Base-by-base conservation (phyloP, 1,140 invertebrate genomes). In the Platyscapa corneri region DNA sequence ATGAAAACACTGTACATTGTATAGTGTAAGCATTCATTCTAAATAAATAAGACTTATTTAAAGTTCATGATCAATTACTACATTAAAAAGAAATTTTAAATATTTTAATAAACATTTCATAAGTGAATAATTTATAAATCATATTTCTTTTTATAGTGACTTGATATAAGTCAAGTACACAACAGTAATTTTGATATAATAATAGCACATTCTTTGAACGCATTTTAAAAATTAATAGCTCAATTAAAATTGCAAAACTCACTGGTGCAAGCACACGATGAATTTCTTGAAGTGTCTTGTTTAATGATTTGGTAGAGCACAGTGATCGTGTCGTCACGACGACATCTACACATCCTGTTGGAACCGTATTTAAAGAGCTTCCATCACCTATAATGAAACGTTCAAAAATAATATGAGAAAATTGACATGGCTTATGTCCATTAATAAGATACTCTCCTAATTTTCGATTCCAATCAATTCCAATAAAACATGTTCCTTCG, bases 291-390 rank as follows among this genome's bases (percentile, higher is more conserved):
- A 92, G 84, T 0, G 91, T 90, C 23, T 89, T 86, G 10, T 39
- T 34, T 12, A 90, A n/a, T 18, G 91, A 92, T 74, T 83, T 87
- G 0, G 89, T 89, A 0, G 90, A 91, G 87, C 92, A 93, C 37
- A 93, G 85, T 16, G 92, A 90, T 85, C 92, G 91, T 16, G 89
- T 91, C 3, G 91, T 91, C 20, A 92, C 90, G 42, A 93, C 92
- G 2, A 87, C 89, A 49, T 93, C 91, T 0, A 92, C 88, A 23
- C 39, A 89, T 84, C 86, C 86, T 7, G 88, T 88, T 5, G 90
- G 87, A 56, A 93, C 87, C 16, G 64, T 76, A 79, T 89, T 89
- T 82, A 93, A 78, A 0, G 83, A 89, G 53, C 88, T 92, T 18
- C 92, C 92, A 86, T 93, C 92, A 1, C 91, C 90, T 7, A 90